Base-by-base conservation (phyloP, 2,888 invertebrate species). In the Choreutis nemorana region DNA sequence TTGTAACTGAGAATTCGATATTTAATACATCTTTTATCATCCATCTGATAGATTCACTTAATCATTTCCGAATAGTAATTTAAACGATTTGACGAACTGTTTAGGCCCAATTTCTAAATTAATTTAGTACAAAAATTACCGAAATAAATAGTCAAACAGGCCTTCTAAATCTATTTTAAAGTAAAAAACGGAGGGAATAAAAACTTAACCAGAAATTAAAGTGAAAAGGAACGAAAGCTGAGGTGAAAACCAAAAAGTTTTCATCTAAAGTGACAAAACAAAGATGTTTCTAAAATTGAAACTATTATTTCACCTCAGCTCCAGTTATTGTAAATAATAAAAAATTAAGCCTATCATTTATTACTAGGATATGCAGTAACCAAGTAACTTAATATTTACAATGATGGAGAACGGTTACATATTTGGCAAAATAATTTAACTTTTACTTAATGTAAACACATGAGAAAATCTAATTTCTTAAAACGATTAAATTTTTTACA, bases 391-490 rank as follows among this genome's bases (percentile, higher is more conserved):
- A n/a, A n/a, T 18, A 18, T 18, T 18, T 18, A 18, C 18, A 18
- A 6, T 6, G 4, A 18, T 5, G 5, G 8, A 8, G 8, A 18
- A 18, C 8, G 18, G 8, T 18, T 63, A 66, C 45, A 58, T 62
- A 68, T 71, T 70, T 73, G 65, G 67, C 63, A 65, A 71, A 72
- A 72, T 72, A 73, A 73, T 65, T 73, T 71, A 70, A 58, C 52
- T 36, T 10, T n/a, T 14, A 18, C 18, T 18, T 6, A 18, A 18
- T 18, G 8, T n/a, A n/a, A 28, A 36, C 35, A 31, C 26, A 32
- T 28, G 30, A 28, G 23, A 18, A 32, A 31, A 34, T 30, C 34
- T 30, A 30, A 31, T 23, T 35, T 33, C 34, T 31, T 32, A 37
- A 32, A 29, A 23, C 23, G 29, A 16, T 40, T 42, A 47, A 36